These are phyloP conservation scores for Himalopsyche kuldschensis DNA, from an alignment of 2,888 invertebrate species.

Conservation along the genomic window DNA sequence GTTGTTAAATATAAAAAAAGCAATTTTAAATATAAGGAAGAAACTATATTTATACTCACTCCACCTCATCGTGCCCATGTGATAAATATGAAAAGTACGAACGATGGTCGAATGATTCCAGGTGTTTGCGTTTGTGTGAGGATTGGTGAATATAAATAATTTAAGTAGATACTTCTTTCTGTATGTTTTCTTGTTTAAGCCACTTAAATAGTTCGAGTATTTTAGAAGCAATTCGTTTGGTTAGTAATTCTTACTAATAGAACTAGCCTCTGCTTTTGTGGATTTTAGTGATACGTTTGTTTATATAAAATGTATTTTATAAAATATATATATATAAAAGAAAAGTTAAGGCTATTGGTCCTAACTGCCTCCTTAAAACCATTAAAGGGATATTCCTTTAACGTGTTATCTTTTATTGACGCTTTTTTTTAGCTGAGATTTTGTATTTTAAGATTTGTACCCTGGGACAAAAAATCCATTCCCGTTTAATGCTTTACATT, in stretches of 20 bases:
- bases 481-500: neutral
- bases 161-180: too few relatives aligned
- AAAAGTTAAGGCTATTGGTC: neutral
- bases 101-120: too few relatives aligned
- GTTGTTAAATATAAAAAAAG: too few relatives aligned
- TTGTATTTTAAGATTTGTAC: neutral
- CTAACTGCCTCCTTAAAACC: slow-evolving; percentile 14
- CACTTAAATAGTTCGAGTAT: too few relatives aligned
- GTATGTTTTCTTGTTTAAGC: too few relatives aligned
- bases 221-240: too few relatives aligned
- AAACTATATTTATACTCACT: too few relatives aligned
- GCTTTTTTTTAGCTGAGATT: neutral
- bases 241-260: neutral
- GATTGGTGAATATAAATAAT: too few relatives aligned
- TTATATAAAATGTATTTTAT: neutral
- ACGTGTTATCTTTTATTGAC: slow-evolving; percentile 19
- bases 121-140: too few relatives aligned
- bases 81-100: too few relatives aligned
- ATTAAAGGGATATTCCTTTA: slow-evolving; percentile 7
- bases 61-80: too few relatives aligned
- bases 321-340: neutral
- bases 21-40: too few relatives aligned
- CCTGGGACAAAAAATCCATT: neutral
- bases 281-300: neutral
- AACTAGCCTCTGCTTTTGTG: neutral